Evolutionary conservation across 2,797 vertebrate species (phyloP).

Genomic region (Enteromius treurensis): DNA sequence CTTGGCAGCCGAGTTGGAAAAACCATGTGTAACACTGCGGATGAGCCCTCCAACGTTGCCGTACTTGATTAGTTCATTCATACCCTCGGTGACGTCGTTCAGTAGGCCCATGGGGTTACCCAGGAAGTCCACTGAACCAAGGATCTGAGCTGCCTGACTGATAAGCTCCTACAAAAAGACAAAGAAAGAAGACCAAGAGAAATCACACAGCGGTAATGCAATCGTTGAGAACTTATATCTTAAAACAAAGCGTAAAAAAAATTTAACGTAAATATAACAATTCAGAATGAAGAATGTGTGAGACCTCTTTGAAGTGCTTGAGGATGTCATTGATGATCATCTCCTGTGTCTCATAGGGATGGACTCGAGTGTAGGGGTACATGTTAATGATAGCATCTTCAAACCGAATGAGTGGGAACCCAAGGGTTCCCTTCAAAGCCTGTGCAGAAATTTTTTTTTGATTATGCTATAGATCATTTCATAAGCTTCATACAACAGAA

Average conservation of each 20-base stretch:
- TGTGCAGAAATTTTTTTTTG: slow-evolving; percentile 38
- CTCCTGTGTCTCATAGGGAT: slow-evolving; percentile 96
- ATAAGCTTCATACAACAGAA: neutral
- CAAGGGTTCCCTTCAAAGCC: slow-evolving; percentile 91
- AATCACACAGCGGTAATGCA: neutral
- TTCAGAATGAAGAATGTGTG: slow-evolving; percentile 31
- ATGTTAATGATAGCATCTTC: slow-evolving; percentile 96
- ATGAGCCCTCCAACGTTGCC: slow-evolving; percentile 96
- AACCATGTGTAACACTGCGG: slow-evolving; percentile 94
- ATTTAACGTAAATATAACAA: neutral
- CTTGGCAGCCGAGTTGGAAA: slow-evolving; percentile 98
- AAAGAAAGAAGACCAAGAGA: neutral
- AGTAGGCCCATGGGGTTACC: slow-evolving; percentile 97
- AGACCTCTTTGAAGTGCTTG: slow-evolving; percentile 97
- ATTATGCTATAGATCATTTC: neutral
- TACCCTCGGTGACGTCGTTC: slow-evolving; percentile 92
- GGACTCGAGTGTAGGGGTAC: slow-evolving; percentile 94
- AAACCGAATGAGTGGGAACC: slow-evolving; percentile 92
- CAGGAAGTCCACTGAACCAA: slow-evolving; percentile 97
- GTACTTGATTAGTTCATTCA: slow-evolving; percentile 93
- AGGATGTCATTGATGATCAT: slow-evolving; percentile 95
- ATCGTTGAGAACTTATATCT: no score
- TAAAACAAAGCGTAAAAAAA: neutral
- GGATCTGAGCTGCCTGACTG: slow-evolving; percentile 93
- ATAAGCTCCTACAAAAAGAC: slow-evolving; percentile 85